Percentiles rank a stretch among this genome's conserved stretches.
These are phyloP conservation scores for Equus quagga DNA, from an alignment of 2,113 vertebrate species.

Conservation along the genomic window DNA sequence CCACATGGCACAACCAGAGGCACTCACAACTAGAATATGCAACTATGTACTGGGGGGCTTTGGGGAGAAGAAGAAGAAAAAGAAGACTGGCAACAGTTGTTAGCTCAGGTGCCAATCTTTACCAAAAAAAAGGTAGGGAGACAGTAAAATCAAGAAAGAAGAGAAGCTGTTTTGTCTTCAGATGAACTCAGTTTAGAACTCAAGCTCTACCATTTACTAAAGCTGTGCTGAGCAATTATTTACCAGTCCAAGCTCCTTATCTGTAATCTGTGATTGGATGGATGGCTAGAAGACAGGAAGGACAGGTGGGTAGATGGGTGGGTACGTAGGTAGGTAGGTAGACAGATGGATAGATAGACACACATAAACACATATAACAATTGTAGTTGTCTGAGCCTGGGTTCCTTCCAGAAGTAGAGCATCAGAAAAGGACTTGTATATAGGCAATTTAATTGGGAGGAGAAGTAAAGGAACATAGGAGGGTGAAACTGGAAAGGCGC, in stretches of 20 bases:
- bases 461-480: not conserved
- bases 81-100: too few relatives aligned
- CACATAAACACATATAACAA: not conserved
- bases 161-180: not conserved
- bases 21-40: too few relatives aligned
- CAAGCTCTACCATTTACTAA: not conserved
- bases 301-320: too few relatives aligned
- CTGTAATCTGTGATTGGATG: not conserved
- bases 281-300: not conserved
- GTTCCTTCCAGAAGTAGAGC: not conserved
- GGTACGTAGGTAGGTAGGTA: not conserved
- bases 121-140: too few relatives aligned
- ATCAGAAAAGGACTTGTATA: not conserved
- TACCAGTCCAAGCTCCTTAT: not conserved
- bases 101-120: too few relatives aligned
- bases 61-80: too few relatives aligned
- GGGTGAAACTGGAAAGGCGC: not conserved
- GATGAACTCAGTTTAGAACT: conserved; percentile 41
- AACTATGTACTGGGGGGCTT: too few relatives aligned
- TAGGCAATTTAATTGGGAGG: not conserved
- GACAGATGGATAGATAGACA: too few relatives aligned
- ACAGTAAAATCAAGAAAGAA: not conserved
- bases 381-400: not conserved
- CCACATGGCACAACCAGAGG: too few relatives aligned
- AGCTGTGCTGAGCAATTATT: not conserved